Evolutionary conservation across 2,797 vertebrate species (phyloP).

Genomic region (Scolopax rusticola): DNA sequence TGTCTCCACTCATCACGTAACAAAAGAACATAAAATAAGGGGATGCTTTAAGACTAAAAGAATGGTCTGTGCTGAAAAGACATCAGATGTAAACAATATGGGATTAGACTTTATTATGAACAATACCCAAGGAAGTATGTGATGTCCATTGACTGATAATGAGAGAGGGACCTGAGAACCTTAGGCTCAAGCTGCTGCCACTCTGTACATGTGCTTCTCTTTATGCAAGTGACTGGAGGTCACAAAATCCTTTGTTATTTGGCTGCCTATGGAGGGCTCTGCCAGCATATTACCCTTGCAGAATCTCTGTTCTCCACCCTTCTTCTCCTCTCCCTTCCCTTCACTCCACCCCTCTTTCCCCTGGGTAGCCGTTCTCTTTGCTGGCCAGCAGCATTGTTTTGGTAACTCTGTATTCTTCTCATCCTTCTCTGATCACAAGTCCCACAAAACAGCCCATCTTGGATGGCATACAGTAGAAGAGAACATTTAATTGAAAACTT

Average conservation of each 20-base stretch:
- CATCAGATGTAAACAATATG: constrained; percentile 55
- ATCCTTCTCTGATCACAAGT: not conserved
- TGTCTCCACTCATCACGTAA: constrained; percentile 45
- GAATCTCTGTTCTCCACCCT: not conserved
- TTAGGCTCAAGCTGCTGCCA: not conserved
- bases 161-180: not conserved
- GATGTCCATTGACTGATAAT: not conserved
- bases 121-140: not conserved
- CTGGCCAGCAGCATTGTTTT: not conserved
- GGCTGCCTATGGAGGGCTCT: not conserved
- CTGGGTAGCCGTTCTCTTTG: not conserved
- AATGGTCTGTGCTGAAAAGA: constrained; percentile 49
- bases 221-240: not conserved
- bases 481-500: constrained; percentile 27
- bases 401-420: not conserved
- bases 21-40: constrained; percentile 66
- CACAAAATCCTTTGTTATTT: constrained; percentile 1
- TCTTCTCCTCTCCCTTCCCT: not conserved
- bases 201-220: not conserved
- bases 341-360: not conserved
- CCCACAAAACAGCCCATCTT: not conserved
- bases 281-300: not conserved
- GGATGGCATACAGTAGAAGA: not conserved
- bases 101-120: constrained; percentile 18
- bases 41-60: constrained; percentile 30